Evolutionary conservation across 2,113 vertebrate genomes (phyloP), one percentile per base, ranked within the genome.

Genomic region (Glaucomys volans): DNA sequence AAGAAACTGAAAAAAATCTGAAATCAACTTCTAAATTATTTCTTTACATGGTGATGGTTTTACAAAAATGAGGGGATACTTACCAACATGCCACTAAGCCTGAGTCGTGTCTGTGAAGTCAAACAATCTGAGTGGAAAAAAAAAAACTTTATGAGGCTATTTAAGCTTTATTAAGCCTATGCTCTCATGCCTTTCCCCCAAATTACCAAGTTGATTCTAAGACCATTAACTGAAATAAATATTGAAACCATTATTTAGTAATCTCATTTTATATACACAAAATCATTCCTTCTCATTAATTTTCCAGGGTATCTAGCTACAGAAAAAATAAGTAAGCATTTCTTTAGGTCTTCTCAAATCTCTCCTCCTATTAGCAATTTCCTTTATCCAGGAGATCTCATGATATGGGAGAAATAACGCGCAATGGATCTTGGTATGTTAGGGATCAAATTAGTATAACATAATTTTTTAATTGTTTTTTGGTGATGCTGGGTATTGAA

Each of bases 31-130:
- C 86, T 82, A 94, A 81, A 44, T 59, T 89, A 40, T 79, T 94
- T 97, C 72, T 91, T 96, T 82, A 95, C 40, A 32, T 11, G 90
- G 74, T 4, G 62, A 40, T n/a, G 96, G 87, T 87, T 82, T 79
- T 91, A 95, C 30, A 97, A 96, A 80, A 98, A 87, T 32, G 54
- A 97, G 76, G 76, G 16, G 6, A 57, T 95, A 77, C 99, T 99
- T 98, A 99, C 99, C 99, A 99, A 98, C 99, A 99, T 99, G 95
- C 99, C 99, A 74, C 99, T 99, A 57, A 99, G 97, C 95, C 99
- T 99, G 97, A 99, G 99, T 94, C 99, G 99, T 4, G 99, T 99
- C 97, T 99, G 99, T 87, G 99, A 98, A 95, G 99, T 98, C 98
- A 99, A 97, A 96, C 99, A 99, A 98, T 99, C 99, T 99, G 98